phyloP scores from a whole-genome alignment of 2,888 invertebrate genomes.

The Ypsolopha sequella region DNA sequence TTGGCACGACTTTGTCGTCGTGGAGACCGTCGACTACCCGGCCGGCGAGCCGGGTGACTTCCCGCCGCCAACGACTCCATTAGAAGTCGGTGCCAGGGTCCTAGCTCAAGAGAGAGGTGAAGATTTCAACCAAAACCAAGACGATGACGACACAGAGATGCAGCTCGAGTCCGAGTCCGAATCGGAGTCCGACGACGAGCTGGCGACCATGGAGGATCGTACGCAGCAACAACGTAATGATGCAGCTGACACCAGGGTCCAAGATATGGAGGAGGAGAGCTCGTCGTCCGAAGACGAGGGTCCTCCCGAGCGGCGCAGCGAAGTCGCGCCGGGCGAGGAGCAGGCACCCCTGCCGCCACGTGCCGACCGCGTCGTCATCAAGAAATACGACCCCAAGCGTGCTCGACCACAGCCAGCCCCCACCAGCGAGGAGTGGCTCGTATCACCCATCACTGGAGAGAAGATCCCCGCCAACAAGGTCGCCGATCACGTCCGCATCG shows the following conservation, averaged over 20 bases:
- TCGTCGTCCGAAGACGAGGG: constrained; percentile 66
- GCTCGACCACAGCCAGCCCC: constrained; percentile 74
- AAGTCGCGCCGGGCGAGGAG: constrained; percentile 38
- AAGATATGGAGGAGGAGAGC: constrained; percentile 94
- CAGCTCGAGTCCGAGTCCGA: constrained; percentile 90
- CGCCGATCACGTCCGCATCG: constrained; percentile 98
- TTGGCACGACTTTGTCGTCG: constrained; percentile 99
- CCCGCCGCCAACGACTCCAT: constrained; percentile 96
- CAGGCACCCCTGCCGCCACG: constrained; percentile 85
- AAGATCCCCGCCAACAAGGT: constrained; percentile 97
- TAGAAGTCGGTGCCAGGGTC: constrained; percentile 95
- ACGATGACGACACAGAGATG: constrained; percentile 87
- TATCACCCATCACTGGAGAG: constrained; percentile 98
- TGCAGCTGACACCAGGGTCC: constrained; percentile 66
- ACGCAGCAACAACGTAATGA: constrained; percentile 52
- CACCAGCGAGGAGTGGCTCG: constrained; percentile 85
- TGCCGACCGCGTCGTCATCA: constrained; percentile 94
- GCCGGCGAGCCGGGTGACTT: constrained; percentile 96
- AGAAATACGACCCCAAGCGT: constrained; percentile 94
- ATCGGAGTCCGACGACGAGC: constrained; percentile 46
- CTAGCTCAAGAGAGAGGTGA: constrained; percentile 84
- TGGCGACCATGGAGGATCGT: constrained; percentile 78
- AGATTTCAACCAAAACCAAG: constrained; percentile 60
- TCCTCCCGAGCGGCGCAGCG: constrained; percentile 38
- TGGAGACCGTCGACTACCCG: constrained; percentile 99